Base-by-base conservation (phyloP, 2,113 vertebrate genomes). In the Zingel zingel region DNA sequence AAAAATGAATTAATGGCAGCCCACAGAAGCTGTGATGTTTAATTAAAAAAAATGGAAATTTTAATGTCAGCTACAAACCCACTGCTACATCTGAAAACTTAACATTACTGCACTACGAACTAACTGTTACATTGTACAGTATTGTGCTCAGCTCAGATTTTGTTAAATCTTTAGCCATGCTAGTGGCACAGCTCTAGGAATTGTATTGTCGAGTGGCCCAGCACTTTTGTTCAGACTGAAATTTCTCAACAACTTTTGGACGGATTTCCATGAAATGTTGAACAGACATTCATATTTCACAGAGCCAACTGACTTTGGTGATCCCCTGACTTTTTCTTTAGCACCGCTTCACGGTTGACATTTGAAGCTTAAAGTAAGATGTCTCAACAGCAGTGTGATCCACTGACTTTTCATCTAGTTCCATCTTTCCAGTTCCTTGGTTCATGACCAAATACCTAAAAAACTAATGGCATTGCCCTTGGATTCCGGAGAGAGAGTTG, bases 11-110 rank as follows among this genome's bases (percentile, higher is more conserved):
- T 16, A 16, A 51, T 51, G 54, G 16, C 62, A 58, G 6, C 51
- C 15, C 13, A 57, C 56, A 50, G 27, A 73, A 8, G 6, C 50
- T 36, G 39, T 65, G 21, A 50, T 72, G 58, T 47, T 62, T 79
- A 39, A 70, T 79, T 78, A 7, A 33, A 56, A 58, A 21, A 19
- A 19, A 53, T 19, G 3, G 0, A 21, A 73, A 3, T 33, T 50
- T 51, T 65, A 2, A 48, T 65, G 5, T n/a, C 30, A 30, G 48
- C 18, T 23, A 54, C 9, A 75, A 45, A 61, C 16, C 15, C 23
- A 13, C 4, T 61, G n/a, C 56, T 59, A 43, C 53, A 54, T 43
- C 12, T 18, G 16, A 59, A 57, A 6, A n/a, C 3, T 11, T 39
- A 27, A 7, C 54, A 33, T 72, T 5, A 36, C 3, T 67, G 25